These are phyloP conservation scores for Theocolax elegans DNA, from an alignment of 1,140 invertebrate species.

Conservation along the genomic window DNA sequence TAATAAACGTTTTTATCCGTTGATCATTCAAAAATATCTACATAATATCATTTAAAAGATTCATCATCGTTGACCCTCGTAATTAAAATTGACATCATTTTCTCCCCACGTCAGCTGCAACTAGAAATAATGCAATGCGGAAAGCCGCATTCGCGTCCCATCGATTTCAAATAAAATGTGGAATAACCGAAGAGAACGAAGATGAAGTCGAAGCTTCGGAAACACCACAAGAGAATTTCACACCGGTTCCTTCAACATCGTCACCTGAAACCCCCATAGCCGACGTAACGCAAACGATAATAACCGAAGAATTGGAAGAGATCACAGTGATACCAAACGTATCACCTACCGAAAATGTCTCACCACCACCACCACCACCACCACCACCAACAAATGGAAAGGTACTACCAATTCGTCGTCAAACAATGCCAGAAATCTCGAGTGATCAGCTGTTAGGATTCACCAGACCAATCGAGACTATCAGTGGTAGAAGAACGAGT, in stretches of 20 bases:
- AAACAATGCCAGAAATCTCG: slow-evolving; percentile 21
- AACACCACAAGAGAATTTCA: too few species aligned
- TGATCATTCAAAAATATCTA: too few species aligned
- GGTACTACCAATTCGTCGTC: not conserved
- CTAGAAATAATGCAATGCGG: slow-evolving; percentile 57
- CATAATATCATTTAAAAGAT: too few species aligned
- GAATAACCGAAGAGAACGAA: slow-evolving; percentile 55
- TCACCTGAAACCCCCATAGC: not conserved
- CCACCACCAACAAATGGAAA: not conserved
- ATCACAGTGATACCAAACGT: not conserved
- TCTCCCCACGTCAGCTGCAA: slow-evolving; percentile 28
- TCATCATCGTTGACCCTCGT: too few species aligned
- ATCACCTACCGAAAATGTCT: too few species aligned
- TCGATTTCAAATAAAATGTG: slow-evolving; percentile 49
- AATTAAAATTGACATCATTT: slow-evolving; percentile 8
- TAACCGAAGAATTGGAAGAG: not conserved
- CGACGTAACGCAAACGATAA: not conserved
- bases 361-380: not conserved
- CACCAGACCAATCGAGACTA: not conserved
- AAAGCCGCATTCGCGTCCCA: slow-evolving; percentile 47
- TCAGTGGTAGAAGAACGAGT: slow-evolving; percentile 48
- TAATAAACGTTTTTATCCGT: too few species aligned
- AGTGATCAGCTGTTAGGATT: not conserved
- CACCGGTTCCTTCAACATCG: not conserved
- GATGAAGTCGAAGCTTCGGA: slow-evolving; percentile 34